Conservation (phyloP, 2,113 vertebrate species). For the Lepus europaeus region DNA sequence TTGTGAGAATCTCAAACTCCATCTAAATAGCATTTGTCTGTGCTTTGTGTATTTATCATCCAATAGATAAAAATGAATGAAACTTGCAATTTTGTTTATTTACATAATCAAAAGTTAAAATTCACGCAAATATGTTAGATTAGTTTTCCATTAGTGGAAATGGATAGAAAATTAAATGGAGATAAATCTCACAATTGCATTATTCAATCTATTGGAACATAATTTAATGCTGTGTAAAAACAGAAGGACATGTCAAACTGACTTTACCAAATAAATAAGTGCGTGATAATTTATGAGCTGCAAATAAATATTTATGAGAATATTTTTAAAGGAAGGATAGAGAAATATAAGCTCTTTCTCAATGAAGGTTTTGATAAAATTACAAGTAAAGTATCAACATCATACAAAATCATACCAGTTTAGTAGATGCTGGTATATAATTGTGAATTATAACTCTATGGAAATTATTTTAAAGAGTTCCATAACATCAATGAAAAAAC, state of each 20-base stretch:
- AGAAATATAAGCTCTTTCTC: conserved; percentile 50
- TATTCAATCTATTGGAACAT: conserved; percentile 53
- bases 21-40: background rate
- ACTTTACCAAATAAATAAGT: conserved; percentile 57
- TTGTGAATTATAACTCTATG: background rate
- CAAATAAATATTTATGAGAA: conserved; percentile 37
- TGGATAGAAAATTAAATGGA: conserved; percentile 57
- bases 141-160: background rate
- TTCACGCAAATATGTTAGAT: conserved; percentile 59
- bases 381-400: background rate
- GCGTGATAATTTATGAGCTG: conserved; percentile 37
- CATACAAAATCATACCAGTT: background rate
- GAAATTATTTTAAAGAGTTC: background rate
- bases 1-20: background rate
- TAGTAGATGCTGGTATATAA: background rate
- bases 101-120: conserved; percentile 48
- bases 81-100: background rate
- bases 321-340: conserved; percentile 50
- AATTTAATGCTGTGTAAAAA: conserved; percentile 68
- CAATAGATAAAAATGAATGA: conserved; percentile 9
- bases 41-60: conserved; percentile 1
- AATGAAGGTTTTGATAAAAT: conserved; percentile 59
- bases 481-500: background rate
- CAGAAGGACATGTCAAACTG: conserved; percentile 24
- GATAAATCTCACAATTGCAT: conserved; percentile 68